These are phyloP conservation scores for Sinotaia quadrata DNA, from an alignment of 2,888 invertebrate species.

Conservation along the genomic window DNA sequence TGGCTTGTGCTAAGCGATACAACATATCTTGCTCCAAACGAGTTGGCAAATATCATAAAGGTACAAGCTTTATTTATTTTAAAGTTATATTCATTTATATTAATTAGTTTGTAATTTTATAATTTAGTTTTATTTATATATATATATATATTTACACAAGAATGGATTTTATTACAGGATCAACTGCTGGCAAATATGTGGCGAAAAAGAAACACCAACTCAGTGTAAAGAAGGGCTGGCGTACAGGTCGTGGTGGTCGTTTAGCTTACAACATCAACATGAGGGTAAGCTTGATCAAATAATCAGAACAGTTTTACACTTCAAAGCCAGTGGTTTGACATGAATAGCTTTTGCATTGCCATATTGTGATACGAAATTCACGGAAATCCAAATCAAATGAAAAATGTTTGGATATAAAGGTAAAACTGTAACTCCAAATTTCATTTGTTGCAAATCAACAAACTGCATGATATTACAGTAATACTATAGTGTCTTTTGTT, in stretches of 20 bases:
- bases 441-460: too few relatives aligned
- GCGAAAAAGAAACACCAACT: slow-evolving; percentile 41
- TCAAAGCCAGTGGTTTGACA: slow-evolving; percentile 30
- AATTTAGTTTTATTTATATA: background rate
- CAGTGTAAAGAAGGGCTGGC: slow-evolving; percentile 45
- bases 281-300: too few relatives aligned
- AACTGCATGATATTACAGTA: too few relatives aligned
- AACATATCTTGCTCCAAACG: slow-evolving; percentile 72
- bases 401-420: too few relatives aligned
- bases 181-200: slow-evolving; percentile 35
- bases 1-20: slow-evolving; percentile 80
- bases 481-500: too few relatives aligned
- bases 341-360: too few relatives aligned
- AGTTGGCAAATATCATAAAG: slow-evolving; percentile 46
- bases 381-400: too few relatives aligned
- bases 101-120: background rate
- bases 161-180: background rate
- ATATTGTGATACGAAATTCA: too few relatives aligned
- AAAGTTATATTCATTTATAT: background rate
- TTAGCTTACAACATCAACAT: slow-evolving; percentile 39
- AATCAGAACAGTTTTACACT: too few relatives aligned
- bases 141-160: background rate
- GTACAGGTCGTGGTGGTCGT: slow-evolving; percentile 43
- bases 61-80: background rate
- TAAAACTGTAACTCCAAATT: too few relatives aligned